Evolutionary conservation across 30 jellyfish, hydroid and myxozoan species (phyloP).

Genomic region (Aurelia aurita): DNA sequence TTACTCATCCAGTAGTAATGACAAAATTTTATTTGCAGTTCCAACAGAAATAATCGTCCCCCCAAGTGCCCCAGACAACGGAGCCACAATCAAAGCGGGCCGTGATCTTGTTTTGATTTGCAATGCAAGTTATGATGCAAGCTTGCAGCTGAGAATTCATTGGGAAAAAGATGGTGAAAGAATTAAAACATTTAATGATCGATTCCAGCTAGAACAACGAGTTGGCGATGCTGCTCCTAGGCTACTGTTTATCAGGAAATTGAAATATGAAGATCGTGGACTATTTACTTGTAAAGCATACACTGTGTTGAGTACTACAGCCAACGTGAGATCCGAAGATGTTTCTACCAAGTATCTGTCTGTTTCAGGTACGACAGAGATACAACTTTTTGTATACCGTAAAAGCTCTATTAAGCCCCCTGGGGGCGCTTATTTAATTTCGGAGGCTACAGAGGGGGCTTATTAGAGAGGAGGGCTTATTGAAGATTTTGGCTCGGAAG

Average conservation of each 20-base stretch:
- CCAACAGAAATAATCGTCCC: constrained; percentile 41
- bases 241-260: constrained; percentile 55
- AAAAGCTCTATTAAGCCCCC: too few species aligned
- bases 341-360: constrained; percentile 43
- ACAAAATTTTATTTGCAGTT: neutral
- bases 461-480: too few species aligned
- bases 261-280: constrained; percentile 89
- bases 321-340: constrained; percentile 53
- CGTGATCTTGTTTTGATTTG: constrained; percentile 65
- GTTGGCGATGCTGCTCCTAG: constrained; percentile 96
- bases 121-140: constrained; percentile 87
- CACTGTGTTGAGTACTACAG: constrained; percentile 65
- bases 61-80: constrained; percentile 45
- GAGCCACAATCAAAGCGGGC: constrained; percentile 49
- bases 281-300: constrained; percentile 91
- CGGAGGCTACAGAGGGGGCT: too few species aligned
- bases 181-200: constrained; percentile 77
- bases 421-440: too few species aligned
- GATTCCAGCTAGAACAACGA: constrained; percentile 84
- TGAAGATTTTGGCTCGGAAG: too few species aligned
- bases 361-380: constrained; percentile 75
- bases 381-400: too few species aligned
- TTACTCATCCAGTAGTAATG: too few species aligned
- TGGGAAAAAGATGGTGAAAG: constrained; percentile 95
- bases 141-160: constrained; percentile 86